Conservation (phyloP, 35 echinoderm and acorn worm genomes). For the Holothuria glaberrima region DNA sequence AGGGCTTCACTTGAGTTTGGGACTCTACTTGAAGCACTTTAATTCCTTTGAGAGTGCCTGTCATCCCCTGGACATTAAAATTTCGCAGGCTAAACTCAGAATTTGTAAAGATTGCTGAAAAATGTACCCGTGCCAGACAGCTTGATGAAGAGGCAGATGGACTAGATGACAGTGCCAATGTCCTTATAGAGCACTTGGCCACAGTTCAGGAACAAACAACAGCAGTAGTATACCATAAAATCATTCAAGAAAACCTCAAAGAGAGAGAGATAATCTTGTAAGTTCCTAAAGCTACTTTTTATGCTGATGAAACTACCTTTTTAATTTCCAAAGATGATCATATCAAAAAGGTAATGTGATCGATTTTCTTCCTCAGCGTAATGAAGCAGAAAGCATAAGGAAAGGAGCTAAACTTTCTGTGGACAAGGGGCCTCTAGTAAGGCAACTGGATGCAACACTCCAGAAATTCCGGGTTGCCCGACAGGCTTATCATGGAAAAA, state of each 20-base stretch:
- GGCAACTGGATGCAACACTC: slow-evolving; percentile 45
- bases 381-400: not conserved
- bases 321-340: not conserved
- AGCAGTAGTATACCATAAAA: not conserved
- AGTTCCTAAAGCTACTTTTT: not conserved
- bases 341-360: not conserved
- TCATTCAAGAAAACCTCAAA: not conserved
- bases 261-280: slow-evolving; percentile 34
- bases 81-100: not conserved
- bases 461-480: slow-evolving; percentile 51
- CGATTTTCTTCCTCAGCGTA: not conserved
- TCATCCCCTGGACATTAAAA: slow-evolving; percentile 24
- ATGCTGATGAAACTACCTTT: not conserved
- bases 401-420: not conserved
- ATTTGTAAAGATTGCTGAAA: not conserved
- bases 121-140: not conserved
- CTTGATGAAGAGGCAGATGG: not conserved
- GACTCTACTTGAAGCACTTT: slow-evolving; percentile 36
- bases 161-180: not conserved
- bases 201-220: not conserved
- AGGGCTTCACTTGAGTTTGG: slow-evolving; percentile 5
- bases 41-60: slow-evolving; percentile 10
- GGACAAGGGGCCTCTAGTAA: slow-evolving; percentile 37
- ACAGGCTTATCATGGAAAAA: slow-evolving; percentile 66
- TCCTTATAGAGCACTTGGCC: not conserved